These are phyloP conservation scores for Chrysina gloriosa DNA, from an alignment of 2,888 invertebrate genomes.

Conservation along the genomic window DNA sequence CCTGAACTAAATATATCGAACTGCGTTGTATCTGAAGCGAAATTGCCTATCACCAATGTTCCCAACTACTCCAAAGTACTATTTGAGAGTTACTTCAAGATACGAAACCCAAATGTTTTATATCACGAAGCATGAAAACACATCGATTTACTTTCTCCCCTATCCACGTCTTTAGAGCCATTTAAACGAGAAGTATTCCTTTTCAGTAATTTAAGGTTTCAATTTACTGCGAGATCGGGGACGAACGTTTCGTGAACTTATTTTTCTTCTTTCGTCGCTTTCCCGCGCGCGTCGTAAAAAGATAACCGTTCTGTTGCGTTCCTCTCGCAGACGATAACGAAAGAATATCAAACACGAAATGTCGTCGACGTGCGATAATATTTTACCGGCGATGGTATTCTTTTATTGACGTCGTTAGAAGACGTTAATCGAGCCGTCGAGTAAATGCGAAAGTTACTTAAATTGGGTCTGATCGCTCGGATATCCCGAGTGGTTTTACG, in stretches of 20 bases:
- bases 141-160: too few relatives aligned
- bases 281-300: constrained; percentile 8
- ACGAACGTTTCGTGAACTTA: neutral
- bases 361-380: neutral
- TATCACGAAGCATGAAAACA: too few relatives aligned
- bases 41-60: too few relatives aligned
- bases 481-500: too few relatives aligned
- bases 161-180: neutral
- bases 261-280: neutral
- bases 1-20: too few relatives aligned
- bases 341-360: neutral
- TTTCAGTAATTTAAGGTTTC: constrained; percentile 24
- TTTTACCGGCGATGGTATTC: neutral
- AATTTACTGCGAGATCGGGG: constrained; percentile 6
- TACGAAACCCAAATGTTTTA: too few relatives aligned
- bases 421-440: constrained; percentile 18
- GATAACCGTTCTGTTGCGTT: constrained; percentile 1
- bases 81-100: too few relatives aligned
- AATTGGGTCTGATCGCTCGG: too few relatives aligned
- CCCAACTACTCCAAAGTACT: too few relatives aligned
- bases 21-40: too few relatives aligned
- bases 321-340: neutral
- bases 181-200: neutral
- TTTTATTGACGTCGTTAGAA: constrained; percentile 26
- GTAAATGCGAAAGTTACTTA: neutral